Evolutionary conservation across 2,888 invertebrate genomes (phyloP).

Genomic region (Agrochola macilenta): DNA sequence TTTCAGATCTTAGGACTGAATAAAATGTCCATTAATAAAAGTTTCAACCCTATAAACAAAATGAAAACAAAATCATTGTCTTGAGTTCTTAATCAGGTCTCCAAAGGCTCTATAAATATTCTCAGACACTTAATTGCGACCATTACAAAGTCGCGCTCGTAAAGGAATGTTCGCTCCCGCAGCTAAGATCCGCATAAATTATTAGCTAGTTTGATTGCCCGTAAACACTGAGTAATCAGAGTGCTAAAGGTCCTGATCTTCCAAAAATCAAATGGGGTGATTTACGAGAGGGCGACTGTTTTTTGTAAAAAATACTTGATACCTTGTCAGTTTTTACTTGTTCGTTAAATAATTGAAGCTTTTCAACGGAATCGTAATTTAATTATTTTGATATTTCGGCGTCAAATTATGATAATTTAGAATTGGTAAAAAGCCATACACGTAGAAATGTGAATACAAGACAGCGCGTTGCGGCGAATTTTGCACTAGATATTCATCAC

Average conservation of each 20-base stretch:
- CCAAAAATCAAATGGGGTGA: not conserved
- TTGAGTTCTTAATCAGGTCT: constrained; percentile 44
- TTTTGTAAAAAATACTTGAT: too few species aligned
- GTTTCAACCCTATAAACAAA: constrained; percentile 11
- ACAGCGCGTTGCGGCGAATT: not conserved
- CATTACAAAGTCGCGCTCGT: constrained; percentile 69
- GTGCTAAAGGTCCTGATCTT: constrained; percentile 7
- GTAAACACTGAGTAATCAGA: constrained; percentile 33
- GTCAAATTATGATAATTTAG: not conserved
- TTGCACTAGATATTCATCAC: not conserved
- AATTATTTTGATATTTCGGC: too few species aligned
- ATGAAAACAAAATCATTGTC: constrained; percentile 34
- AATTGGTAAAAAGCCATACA: not conserved
- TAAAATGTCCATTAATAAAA: not conserved
- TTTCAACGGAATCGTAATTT: not conserved
- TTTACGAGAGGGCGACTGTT: not conserved
- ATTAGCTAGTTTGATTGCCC: constrained; percentile 68
- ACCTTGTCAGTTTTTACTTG: not conserved
- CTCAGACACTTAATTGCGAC: constrained; percentile 61
- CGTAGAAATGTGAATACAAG: not conserved
- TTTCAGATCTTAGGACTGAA: not conserved
- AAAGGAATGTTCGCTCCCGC: constrained; percentile 65
- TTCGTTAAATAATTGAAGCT: not conserved
- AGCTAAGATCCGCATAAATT: constrained; percentile 69
- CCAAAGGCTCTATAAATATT: constrained; percentile 61